These are phyloP conservation scores for Ibycter americanus DNA, from an alignment of 2,797 vertebrate species.

Conservation along the genomic window DNA sequence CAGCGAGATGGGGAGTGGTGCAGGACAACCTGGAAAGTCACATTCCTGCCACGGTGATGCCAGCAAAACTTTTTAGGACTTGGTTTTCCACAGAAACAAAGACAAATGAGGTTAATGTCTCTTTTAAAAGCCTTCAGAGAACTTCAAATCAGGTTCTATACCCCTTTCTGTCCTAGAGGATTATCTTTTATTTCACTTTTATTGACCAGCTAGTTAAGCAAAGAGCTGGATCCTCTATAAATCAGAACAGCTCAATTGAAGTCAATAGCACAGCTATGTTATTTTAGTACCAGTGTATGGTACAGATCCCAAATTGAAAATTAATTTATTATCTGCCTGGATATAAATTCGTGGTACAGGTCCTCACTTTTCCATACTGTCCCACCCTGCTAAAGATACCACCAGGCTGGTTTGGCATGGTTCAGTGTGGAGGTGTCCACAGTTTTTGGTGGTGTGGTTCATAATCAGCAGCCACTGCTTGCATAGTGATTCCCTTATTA, in stretches of 20 bases:
- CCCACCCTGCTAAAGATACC: not conserved
- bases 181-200: not conserved
- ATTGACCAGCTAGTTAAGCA: not conserved
- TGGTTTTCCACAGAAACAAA: not conserved
- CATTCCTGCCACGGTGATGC: not conserved
- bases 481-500: not conserved
- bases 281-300: not conserved
- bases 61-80: not conserved
- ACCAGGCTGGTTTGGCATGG: not conserved
- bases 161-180: not conserved
- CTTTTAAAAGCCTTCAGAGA: not conserved
- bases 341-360: not conserved
- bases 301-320: not conserved
- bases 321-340: not conserved
- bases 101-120: not conserved
- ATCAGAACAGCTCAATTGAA: not conserved
- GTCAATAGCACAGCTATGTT: not conserved
- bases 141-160: not conserved
- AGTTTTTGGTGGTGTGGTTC: not conserved
- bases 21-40: rapidly evolving
- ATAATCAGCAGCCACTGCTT: not conserved
- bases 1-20: not conserved
- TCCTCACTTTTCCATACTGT: not conserved
- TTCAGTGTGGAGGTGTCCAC: not conserved
- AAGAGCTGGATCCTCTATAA: not conserved